phyloP scores from a whole-genome alignment of 2,888 invertebrate genomes.

The Hypolimnas misippus region DNA sequence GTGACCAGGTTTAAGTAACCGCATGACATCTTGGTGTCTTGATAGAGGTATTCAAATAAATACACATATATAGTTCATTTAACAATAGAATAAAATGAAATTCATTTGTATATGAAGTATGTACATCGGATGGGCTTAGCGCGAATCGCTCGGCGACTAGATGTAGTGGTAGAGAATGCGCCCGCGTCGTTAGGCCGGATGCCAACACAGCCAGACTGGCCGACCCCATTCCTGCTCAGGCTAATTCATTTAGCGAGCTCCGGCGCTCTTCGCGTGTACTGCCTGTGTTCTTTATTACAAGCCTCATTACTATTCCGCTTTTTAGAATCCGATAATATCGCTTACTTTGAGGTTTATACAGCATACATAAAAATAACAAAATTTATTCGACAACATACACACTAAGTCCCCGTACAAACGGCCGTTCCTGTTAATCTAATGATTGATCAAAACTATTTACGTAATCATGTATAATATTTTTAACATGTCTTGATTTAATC shows the following conservation, averaged over 20 bases:
- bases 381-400: not conserved
- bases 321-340: not conserved
- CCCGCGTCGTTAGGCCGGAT: constrained; percentile 81
- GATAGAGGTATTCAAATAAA: too few species aligned
- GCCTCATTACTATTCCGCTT: not conserved
- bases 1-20: too few species aligned
- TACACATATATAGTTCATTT: too few species aligned
- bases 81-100: too few species aligned
- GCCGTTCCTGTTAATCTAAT: not conserved
- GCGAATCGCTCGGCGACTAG: constrained; percentile 40
- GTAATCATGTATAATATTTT: not conserved
- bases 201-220: constrained; percentile 81
- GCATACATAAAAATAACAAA: not conserved
- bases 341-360: not conserved
- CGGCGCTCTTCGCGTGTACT: constrained; percentile 4
- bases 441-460: constrained; percentile 4
- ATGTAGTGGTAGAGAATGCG: constrained; percentile 62
- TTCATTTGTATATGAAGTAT: not conserved
- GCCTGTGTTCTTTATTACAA: constrained; percentile 10
- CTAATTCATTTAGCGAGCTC: constrained; percentile 69
- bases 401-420: not conserved
- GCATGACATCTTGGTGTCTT: too few species aligned
- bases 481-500: constrained; percentile 8
- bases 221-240: constrained; percentile 81
- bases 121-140: constrained; percentile 10